Evolutionary conservation across 35 echinoderm and acorn worm genomes (phyloP).

Genomic region (Hemicentrotus pulcherrimus): DNA sequence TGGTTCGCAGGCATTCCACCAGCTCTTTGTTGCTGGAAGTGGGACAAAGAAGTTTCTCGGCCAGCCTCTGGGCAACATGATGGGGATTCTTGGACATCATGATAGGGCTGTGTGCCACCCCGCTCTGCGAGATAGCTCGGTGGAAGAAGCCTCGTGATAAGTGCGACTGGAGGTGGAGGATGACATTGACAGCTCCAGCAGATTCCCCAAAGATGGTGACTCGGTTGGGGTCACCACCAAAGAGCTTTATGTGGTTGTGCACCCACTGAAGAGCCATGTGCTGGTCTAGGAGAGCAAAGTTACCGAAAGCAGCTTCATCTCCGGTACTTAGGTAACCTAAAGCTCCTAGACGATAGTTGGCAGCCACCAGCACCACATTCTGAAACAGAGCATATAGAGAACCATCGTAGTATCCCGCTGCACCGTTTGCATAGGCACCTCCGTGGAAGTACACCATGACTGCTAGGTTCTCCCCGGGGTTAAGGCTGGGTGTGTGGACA

Average conservation of each 20-base stretch:
- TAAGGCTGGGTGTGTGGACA: slow-evolving; percentile 73
- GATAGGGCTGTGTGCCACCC: slow-evolving; percentile 58
- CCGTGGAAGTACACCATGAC: slow-evolving; percentile 88
- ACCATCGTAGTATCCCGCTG: slow-evolving; percentile 73
- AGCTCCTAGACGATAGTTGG: slow-evolving; percentile 88
- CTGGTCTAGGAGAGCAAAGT: slow-evolving; percentile 92
- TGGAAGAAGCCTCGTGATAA: slow-evolving; percentile 71
- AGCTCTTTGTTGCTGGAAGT: slow-evolving; percentile 29
- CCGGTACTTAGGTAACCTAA: slow-evolving; percentile 81
- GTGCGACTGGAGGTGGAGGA: slow-evolving; percentile 62
- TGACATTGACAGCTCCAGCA: slow-evolving; percentile 73
- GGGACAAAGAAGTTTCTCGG: slow-evolving; percentile 58
- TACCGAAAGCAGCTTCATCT: slow-evolving; percentile 71
- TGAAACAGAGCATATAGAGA: slow-evolving; percentile 77
- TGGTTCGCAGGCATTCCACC: slow-evolving; percentile 71
- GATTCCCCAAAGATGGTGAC: slow-evolving; percentile 92
- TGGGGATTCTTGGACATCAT: slow-evolving; percentile 62
- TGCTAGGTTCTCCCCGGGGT: slow-evolving; percentile 52
- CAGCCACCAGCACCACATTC: slow-evolving; percentile 80
- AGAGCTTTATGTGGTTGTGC: slow-evolving; percentile 74
- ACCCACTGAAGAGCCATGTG: slow-evolving; percentile 79
- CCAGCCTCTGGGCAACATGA: slow-evolving; percentile 69
- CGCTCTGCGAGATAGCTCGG: slow-evolving; percentile 74
- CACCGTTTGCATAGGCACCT: slow-evolving; percentile 75
- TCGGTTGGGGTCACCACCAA: slow-evolving; percentile 76